Evolutionary conservation across 92 coral and sea anemone genomes (phyloP), one percentile per base, ranked within the genome.

Genomic region (Zoanthus sociatus): DNA sequence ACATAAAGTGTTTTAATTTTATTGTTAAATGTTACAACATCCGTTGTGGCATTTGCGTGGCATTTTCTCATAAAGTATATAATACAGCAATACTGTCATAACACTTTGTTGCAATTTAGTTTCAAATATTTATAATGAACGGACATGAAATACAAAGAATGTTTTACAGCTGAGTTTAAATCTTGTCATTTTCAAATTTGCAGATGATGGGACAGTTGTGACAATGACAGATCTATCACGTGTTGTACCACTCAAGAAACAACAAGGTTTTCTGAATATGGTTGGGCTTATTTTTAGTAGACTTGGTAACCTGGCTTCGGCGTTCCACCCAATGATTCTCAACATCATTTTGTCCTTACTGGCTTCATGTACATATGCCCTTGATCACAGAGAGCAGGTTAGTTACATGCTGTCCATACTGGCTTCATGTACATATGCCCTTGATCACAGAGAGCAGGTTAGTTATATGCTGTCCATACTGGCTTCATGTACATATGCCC

Each of bases 191-290:
- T 81, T 26, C 20, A 8, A 18, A 13, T 53, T 26, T 46, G 4
- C 18, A 67, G 61, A 26, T 6, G 75, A 81, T 81, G n/a, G 5
- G 30, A 18, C 60, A 11, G 78, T 68, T 79, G 58, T 83, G 60
- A 37, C 67, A 44, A 79, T 45, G 37, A 72, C 83, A 55, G 92
- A 87, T 77, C 90, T 95, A 33, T 87, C 96, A 6, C 60, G 82
- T 55, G 92, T 95, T 71, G 97, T 95, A 11, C 99, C 99, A 45
- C 86, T 97, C 51, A 92, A 92, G 90, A 97, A 94, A 71, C 99
- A 97, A 78, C 95, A 89, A 55, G 96, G 98, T 0, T 97, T 95
- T 88, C 95, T 97, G 18, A 92, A 93, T 83, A 97, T 95, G 98
- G 92, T 93, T 84, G 89, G 90, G 16, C 93, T 95, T 54, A 83